Base-by-base conservation (phyloP, 2,888 invertebrate genomes). In the Melieria omissa region DNA sequence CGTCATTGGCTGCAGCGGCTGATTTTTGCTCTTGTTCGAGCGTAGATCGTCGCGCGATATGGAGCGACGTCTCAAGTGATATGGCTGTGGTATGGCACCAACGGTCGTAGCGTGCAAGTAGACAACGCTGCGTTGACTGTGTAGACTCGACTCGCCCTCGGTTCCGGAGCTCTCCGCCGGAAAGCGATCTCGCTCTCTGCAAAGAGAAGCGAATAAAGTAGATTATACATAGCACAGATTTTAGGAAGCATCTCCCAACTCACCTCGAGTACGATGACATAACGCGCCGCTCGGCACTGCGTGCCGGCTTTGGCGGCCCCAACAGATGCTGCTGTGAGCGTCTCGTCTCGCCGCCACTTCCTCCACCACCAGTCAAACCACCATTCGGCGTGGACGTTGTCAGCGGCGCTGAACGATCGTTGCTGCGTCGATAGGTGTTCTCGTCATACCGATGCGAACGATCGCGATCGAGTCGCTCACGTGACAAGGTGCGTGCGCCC, bases 91-190 rank as follows among this genome's bases (percentile, higher is more conserved):
- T 83, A 95, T 95, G 85, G 94, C 95, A 72, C 95, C 95, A 81
- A 95, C 94, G 90, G 95, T 94, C 63, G 95, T 94, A 66, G 95
- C 95, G 82, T 95, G 95, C 66, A 95, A 88, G 83, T 94, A 95
- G 29, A 95, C 95, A 29, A 95, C 92, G 82, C 94, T 94, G 81
- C 93, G 90, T 84, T 94, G 94, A 70, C 94, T 94, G 81, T 93
- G 93, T 80, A 93, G 92, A 82, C 94, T 94, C 71, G 91, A 91
- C 80, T 93, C 93, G 0, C 93, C 93, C 81, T 93, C 93, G 0
- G 93, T 92, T 78, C 93, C 93, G 6, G 87, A 87, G 66, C 87
- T 87, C 74, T 87, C 87, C 12, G 86, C 87, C 8, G 86, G 87
- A 75, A 86, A 83, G 46, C 86, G 86, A 71, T 85, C 84, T 61